Percentiles rank a stretch among this genome's conserved stretches.
These are phyloP conservation scores for Callinectes sapidus DNA, from an alignment of 2,888 invertebrate species.

Conservation along the genomic window DNA sequence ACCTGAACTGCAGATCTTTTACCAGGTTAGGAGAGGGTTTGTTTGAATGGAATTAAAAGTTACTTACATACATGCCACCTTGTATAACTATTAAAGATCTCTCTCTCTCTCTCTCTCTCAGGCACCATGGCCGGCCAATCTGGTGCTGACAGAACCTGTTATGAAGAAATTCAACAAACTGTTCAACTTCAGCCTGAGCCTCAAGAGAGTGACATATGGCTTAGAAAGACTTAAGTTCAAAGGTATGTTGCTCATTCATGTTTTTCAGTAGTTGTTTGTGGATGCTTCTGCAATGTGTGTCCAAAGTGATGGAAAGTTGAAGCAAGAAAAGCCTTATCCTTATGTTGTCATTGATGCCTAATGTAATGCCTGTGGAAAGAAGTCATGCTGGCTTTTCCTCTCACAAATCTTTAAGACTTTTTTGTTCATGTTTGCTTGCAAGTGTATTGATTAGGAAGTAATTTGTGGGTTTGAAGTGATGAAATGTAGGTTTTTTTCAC, in stretches of 20 bases:
- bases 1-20: constrained; percentile 15
- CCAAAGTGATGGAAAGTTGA: too few species aligned
- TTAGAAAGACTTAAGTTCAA: constrained; percentile 59
- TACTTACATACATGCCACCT: not conserved
- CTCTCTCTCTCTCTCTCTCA: not conserved
- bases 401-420: too few species aligned
- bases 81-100: not conserved
- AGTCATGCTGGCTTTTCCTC: too few species aligned
- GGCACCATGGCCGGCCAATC: constrained; percentile 60
- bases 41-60: not conserved
- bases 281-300: too few species aligned
- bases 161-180: constrained; percentile 51
- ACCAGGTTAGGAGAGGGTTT: constrained; percentile 11
- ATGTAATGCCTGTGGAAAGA: too few species aligned
- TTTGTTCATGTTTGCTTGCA: too few species aligned
- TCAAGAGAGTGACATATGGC: constrained; percentile 62
- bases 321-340: too few species aligned
- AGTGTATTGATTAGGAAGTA: too few species aligned
- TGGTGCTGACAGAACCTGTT: constrained; percentile 45
- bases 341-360: too few species aligned
- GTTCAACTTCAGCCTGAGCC: constrained; percentile 54
- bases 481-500: too few species aligned
- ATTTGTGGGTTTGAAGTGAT: too few species aligned
- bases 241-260: constrained; percentile 36
- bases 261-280: not conserved